Evolutionary conservation across 2,113 vertebrate species (phyloP), one percentile per base, ranked within the genome.

Genomic region (Proterorhinus semilunaris): DNA sequence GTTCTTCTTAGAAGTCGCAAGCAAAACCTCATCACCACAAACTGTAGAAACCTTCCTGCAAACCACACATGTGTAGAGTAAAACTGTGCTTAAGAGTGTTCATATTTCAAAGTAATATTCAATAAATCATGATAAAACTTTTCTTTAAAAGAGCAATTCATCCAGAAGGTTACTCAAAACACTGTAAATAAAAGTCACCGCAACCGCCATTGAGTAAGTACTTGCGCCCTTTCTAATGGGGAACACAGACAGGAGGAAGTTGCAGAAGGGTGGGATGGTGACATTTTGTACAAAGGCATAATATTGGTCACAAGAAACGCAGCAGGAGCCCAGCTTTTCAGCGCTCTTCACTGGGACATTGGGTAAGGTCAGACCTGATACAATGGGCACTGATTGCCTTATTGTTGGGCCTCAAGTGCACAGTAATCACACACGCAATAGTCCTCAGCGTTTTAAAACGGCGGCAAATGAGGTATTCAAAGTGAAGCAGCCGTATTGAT

Each of bases 241-340:
- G 82, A 85, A 83, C 53, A 11, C 73, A 75, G 36, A 75, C 42
- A 85, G 70, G 51, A 80, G 68, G 79, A 65, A 66, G 78, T 74
- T 8, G 61, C 78, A 66, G 64, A 59, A 6, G 43, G 58, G 77
- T 74, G 51, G 74, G 72, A 9, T n/a, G 70, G 36, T 80, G 72
- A 70, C 83, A 81, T 80, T 83, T 16, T 72, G 59, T 61, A 16
- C 27, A 36, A 62, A 15, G 12, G 54, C 6, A 13, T 55, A 52
- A 69, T 69, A 61, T 47, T 62, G 52, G 43, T 8, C 58, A 64
- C 10, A 66, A 61, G 58, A 61, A 64, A 44, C 21, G 42, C 27
- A 36, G 27, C 27, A 36, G 27, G 27, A 36, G 36, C 21, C 15
- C 4, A 68, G 51, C 65, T 70, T 76, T 48, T 69, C 53, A 74